These are phyloP conservation scores for Lycodopsis pacificus DNA, from an alignment of 2,797 vertebrate species.

Conservation along the genomic window DNA sequence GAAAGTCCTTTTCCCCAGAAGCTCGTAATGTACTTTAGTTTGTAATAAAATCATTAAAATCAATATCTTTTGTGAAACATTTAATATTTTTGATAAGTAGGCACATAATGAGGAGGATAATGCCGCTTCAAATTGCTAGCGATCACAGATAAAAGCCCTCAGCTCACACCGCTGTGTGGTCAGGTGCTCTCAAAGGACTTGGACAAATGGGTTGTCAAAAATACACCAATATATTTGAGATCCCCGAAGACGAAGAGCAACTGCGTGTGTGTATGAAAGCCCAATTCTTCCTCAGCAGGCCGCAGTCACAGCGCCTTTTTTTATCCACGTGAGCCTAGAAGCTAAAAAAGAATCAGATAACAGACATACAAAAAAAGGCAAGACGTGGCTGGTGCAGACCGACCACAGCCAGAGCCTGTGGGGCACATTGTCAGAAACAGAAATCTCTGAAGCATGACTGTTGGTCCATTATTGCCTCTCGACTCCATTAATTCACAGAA, in stretches of 20 bases:
- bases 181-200: constrained; percentile 46
- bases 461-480: constrained; percentile 1
- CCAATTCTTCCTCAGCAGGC: not conserved
- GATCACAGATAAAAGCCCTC: constrained; percentile 39
- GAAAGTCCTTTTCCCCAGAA: constrained; percentile 19
- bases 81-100: constrained; percentile 53
- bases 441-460: constrained; percentile 20
- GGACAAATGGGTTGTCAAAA: constrained; percentile 37
- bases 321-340: constrained; percentile 24
- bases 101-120: constrained; percentile 46
- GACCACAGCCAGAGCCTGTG: not conserved
- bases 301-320: not conserved
- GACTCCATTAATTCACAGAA: constrained; percentile 8
- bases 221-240: constrained; percentile 15
- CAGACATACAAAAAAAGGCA: constrained; percentile 5
- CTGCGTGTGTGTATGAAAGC: constrained; percentile 2
- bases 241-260: constrained; percentile 22
- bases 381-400: not conserved
- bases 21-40: constrained; percentile 38
- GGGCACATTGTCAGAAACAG: constrained; percentile 11
- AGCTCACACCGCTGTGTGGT: constrained; percentile 31
- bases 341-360: constrained; percentile 32
- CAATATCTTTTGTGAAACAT: constrained; percentile 36
- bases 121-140: constrained; percentile 35
- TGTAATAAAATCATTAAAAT: constrained; percentile 58